Conservation (phyloP, 2,797 vertebrate genomes). For the Rhabdophis nuchalis region DNA sequence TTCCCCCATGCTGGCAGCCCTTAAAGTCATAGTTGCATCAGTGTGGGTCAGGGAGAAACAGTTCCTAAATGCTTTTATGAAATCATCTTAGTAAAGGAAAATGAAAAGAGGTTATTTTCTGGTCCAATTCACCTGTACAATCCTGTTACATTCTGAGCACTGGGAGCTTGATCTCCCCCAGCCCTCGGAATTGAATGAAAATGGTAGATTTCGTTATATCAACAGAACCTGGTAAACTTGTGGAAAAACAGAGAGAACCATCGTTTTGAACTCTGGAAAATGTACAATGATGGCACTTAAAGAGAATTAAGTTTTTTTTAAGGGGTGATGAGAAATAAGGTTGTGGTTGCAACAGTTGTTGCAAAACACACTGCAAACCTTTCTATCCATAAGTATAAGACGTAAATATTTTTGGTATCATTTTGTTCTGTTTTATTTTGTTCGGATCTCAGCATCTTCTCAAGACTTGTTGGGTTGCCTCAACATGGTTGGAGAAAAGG, state of each 20-base stretch:
- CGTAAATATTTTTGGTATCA: too few relatives aligned
- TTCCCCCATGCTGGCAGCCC: not conserved
- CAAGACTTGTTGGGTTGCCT: not conserved
- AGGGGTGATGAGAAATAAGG: not conserved
- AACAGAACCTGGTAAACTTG: not conserved
- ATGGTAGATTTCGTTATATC: not conserved
- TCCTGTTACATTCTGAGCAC: not conserved
- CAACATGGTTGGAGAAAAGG: not conserved
- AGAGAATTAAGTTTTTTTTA: not conserved
- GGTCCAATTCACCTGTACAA: not conserved
- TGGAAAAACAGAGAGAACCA: not conserved
- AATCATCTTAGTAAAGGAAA: not conserved
- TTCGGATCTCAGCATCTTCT: not conserved
- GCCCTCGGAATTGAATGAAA: not conserved
- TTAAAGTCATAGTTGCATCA: too few relatives aligned
- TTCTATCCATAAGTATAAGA: not conserved
- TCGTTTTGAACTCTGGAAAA: not conserved
- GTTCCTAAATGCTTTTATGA: not conserved
- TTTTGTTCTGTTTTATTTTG: not conserved
- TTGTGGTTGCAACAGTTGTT: not conserved
- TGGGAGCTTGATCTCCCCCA: not conserved
- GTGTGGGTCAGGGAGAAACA: not conserved
- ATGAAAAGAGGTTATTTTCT: not conserved
- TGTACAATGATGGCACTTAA: not conserved
- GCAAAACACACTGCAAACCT: not conserved